A percentile compares a stretch with the other conserved stretches of the same genome.
Conservation (phyloP, 2,797 vertebrate species). For the Danio kyathit region DNA sequence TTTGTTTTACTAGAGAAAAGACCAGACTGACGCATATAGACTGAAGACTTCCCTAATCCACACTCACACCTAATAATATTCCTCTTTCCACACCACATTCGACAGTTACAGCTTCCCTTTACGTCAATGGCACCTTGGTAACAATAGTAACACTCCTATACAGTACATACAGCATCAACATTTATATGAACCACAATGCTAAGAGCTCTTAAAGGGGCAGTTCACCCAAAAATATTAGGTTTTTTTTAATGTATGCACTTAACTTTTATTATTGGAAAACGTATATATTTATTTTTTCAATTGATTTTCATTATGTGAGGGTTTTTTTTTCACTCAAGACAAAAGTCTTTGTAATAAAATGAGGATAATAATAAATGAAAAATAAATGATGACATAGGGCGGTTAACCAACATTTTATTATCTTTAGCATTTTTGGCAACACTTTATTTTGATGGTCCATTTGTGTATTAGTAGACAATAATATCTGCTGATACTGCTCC, state of each 20-base stretch:
- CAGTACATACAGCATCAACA: slow-evolving; percentile 26
- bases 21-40: slow-evolving; percentile 60
- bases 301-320: neutral
- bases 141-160: slow-evolving; percentile 42
- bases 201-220: neutral
- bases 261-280: neutral
- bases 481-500: no score
- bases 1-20: neutral
- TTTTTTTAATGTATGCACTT: neutral
- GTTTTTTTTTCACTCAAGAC: neutral
- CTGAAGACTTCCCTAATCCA: slow-evolving; percentile 39
- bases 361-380: neutral
- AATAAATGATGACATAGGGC: neutral
- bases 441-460: no score
- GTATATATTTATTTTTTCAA: neutral
- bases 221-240: neutral
- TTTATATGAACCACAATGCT: neutral
- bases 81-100: slow-evolving; percentile 20
- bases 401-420: neutral
- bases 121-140: slow-evolving; percentile 38
- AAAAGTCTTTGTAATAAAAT: neutral
- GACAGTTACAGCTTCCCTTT: slow-evolving; percentile 39
- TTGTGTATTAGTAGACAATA: no score
- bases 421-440: neutral
- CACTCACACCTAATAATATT: slow-evolving; percentile 51